Base-by-base conservation (phyloP, 2,888 invertebrate genomes). In the Calameuta idolon region DNA sequence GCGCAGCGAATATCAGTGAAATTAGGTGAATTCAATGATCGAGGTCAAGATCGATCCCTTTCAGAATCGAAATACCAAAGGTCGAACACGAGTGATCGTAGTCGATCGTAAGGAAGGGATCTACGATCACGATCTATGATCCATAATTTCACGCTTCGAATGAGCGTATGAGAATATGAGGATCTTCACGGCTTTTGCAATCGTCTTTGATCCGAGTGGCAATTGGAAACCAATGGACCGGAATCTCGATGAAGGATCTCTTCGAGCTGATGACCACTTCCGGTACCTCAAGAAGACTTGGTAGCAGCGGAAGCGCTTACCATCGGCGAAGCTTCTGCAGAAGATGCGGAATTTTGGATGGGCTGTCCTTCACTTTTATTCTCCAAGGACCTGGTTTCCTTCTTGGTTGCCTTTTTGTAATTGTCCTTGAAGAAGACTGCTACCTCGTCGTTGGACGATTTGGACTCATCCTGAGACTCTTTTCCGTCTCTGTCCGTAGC, bases 381-480 rank as follows among this genome's bases (percentile, higher is more conserved):
- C 31, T 75, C 71, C 79, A 82, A 80, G 12, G 89, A 88, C 74
- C 88, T 85, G 9, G 80, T 79, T 71, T 89, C 87, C 68, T 87
- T 88, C 37, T 75, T 85, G 31, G 84, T 73, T 9, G 88, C 88
- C 5, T 85, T 84, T 23, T 55, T 23, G 80, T 86, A 86, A 35
- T 84, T 83, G 77, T 87, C 85, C 76, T 90, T 84, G 79, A 87
- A 89, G 82, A 89, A 91, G 4, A 91, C 81, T 37, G 89, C 91
- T n/a, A 91, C 83, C 15, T 86, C 86, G 12, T 86, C 84, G 34
- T 82, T 78, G 34, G 82, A 79, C 5, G 81, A 76, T n/a, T 80
- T 76, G 23, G 75, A 33, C 1, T 83, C 75, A 73, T 80, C 68
- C 37, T 77, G 75, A 77, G 73, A 34, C 69, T 73, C 77, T 76